A percentile compares a stretch with the other conserved stretches of the same genome.
Conservation (phyloP, 2,797 vertebrate genomes). For the Natrix natrix region DNA sequence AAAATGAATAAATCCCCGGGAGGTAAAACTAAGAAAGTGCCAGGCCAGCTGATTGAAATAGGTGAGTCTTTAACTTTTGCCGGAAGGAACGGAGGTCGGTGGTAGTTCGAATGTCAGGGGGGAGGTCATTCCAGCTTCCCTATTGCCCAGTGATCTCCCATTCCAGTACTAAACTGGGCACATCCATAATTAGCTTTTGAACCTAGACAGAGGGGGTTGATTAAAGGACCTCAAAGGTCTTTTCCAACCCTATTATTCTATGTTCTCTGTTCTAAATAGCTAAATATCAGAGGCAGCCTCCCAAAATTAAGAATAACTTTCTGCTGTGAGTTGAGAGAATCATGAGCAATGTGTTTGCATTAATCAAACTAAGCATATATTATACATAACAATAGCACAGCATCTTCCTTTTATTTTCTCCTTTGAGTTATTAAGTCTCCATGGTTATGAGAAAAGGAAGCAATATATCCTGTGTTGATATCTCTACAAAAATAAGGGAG, state of each 20-base stretch:
- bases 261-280: not conserved
- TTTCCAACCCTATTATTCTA: not conserved
- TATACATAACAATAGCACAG: not conserved
- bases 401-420: conserved; percentile 5
- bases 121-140: too few relatives aligned
- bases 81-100: too few relatives aligned
- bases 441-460: conserved; percentile 1
- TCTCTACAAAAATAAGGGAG: conserved; percentile 8
- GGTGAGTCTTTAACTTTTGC: too few relatives aligned
- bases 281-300: not conserved
- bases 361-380: not conserved
- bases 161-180: not conserved
- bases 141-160: not conserved
- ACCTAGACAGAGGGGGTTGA: not conserved
- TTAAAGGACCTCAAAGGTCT: not conserved
- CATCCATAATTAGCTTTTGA: not conserved
- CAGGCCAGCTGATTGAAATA: too few relatives aligned
- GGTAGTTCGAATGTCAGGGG: too few relatives aligned
- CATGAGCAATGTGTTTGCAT: not conserved
- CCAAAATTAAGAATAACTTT: not conserved
- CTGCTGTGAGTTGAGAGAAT: not conserved
- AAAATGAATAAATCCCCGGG: too few relatives aligned
- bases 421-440: not conserved
- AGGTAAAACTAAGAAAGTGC: too few relatives aligned
- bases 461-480: not conserved